Conservation (phyloP, 2,888 invertebrate genomes). For the Ceraclea dissimilis region DNA sequence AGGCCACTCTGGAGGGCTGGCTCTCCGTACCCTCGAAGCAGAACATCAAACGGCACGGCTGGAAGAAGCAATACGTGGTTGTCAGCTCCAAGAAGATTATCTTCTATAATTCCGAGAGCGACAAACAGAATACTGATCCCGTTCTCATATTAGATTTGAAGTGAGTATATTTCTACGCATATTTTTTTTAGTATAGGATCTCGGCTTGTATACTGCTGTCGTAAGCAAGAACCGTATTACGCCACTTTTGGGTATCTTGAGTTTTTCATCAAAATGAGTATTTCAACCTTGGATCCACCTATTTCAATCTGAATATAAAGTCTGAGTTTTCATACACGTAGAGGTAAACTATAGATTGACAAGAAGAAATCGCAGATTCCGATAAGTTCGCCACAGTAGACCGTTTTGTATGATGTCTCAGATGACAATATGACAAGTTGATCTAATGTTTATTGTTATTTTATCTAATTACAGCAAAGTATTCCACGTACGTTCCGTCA, state of each 20-base stretch:
- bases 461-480: constrained; percentile 68
- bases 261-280: no score
- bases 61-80: constrained; percentile 95
- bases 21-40: constrained; percentile 91
- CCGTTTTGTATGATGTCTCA: no score
- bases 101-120: constrained; percentile 91
- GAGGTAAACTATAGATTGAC: no score
- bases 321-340: no score
- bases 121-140: constrained; percentile 91
- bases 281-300: no score
- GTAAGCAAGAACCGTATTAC: no score
- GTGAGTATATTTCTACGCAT: constrained; percentile 42
- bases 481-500: constrained; percentile 96
- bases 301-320: no score
- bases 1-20: constrained; percentile 89
- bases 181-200: background rate
- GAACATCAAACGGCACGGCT: constrained; percentile 90
- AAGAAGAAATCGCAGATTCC: no score
- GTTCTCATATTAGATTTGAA: constrained; percentile 92
- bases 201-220: no score
- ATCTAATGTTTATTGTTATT: background rate
- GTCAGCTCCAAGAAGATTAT: constrained; percentile 95
- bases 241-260: no score
- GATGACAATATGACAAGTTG: no score
- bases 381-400: no score